phyloP scores from a whole-genome alignment of 2,888 invertebrate species.

The Diabrotica balteata region DNA sequence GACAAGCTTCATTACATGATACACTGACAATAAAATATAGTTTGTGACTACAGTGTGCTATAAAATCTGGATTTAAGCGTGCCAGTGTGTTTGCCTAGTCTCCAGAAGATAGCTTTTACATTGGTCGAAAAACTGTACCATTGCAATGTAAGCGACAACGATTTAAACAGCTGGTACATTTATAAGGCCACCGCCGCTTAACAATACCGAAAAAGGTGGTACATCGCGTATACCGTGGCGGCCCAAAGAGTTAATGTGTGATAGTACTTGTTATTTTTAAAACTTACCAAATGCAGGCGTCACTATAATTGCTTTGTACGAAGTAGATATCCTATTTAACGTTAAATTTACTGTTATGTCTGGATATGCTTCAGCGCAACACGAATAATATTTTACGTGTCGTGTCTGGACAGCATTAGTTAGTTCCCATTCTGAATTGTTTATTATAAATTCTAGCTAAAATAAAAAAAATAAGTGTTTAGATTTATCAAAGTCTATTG shows the following conservation, averaged over 20 bases:
- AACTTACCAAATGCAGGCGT: slow-evolving; percentile 67
- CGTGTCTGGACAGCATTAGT: slow-evolving; percentile 57
- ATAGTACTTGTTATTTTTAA: slow-evolving; percentile 11
- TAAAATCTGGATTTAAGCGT: too few relatives aligned
- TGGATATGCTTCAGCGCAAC: slow-evolving; percentile 67
- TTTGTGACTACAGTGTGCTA: too few relatives aligned
- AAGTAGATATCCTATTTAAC: slow-evolving; percentile 65
- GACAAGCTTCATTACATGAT: too few relatives aligned
- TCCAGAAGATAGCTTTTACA: too few relatives aligned
- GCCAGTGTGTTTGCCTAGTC: too few relatives aligned
- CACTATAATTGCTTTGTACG: slow-evolving; percentile 68
- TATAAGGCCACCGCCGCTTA: too few relatives aligned
- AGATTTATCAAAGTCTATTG: slow-evolving; percentile 11
- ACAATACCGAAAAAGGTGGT: too few relatives aligned
- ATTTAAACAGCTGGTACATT: too few relatives aligned
- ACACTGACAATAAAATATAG: too few relatives aligned
- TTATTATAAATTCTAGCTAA: slow-evolving; percentile 49
- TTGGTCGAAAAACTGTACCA: too few relatives aligned
- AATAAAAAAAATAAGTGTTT: slow-evolving; percentile 33
- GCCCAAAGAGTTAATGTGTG: neutral
- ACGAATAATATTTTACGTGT: slow-evolving; percentile 60
- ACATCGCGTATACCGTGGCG: too few relatives aligned
- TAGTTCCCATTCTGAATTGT: slow-evolving; percentile 64
- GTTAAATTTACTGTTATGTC: slow-evolving; percentile 63
- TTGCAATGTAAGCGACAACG: too few relatives aligned